Conservation (phyloP, 2,113 vertebrate species). For the Callorhinus ursinus region DNA sequence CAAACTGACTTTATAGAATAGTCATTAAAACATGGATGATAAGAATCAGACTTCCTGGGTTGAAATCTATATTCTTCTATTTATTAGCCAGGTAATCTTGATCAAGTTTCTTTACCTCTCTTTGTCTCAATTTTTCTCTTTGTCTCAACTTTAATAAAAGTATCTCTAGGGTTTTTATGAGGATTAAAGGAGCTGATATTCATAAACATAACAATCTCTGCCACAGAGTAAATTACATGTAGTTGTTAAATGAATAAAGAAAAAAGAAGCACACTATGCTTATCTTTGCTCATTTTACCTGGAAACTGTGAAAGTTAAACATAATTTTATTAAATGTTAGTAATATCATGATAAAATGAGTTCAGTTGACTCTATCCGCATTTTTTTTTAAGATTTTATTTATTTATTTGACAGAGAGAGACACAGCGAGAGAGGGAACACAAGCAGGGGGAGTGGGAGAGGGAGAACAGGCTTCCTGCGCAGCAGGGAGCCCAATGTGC, state of each 20-base stretch:
- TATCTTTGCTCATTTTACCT: neutral
- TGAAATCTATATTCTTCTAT: neutral
- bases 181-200: conserved; percentile 24
- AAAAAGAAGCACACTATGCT: neutral
- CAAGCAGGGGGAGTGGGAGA: too few species aligned
- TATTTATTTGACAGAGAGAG: too few species aligned
- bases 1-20: neutral
- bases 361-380: neutral
- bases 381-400: neutral
- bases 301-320: conserved; percentile 24
- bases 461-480: too few species aligned
- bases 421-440: too few species aligned
- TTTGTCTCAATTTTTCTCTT: neutral
- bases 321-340: conserved; percentile 26
- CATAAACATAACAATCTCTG: neutral
- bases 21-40: neutral
- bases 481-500: too few species aligned
- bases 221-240: neutral
- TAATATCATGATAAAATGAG: neutral
- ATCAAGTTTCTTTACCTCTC: neutral
- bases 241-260: neutral
- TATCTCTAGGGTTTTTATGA: neutral
- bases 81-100: neutral
- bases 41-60: neutral
- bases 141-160: neutral